Base-by-base conservation (phyloP, 1,140 invertebrate species). In the Aphidius ervi region DNA sequence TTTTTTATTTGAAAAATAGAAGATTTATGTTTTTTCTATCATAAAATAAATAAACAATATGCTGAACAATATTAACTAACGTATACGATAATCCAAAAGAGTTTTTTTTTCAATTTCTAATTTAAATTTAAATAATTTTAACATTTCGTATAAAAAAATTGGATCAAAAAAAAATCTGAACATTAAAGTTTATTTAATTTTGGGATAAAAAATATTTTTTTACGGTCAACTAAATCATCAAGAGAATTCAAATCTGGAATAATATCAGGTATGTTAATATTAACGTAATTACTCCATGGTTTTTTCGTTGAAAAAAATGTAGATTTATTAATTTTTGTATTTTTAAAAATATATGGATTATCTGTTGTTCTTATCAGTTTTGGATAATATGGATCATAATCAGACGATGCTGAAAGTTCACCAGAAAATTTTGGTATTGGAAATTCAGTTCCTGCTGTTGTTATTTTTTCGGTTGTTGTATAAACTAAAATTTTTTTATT, bases 381-480 rank as follows among this genome's bases (percentile, higher is more conserved):
- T 5, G 75, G 75, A 58, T 77, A 77, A 43, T 77, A 77, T 2
- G 75, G 75, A 66, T 77, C 75, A 8, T 70, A 56, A 20, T 74
- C 68, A 7, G 61, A 2, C 37, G 73, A 70, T n/a, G 65, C 40
- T 6, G 68, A 54, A 5, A 69, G 65, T 41, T 67, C 68, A n/a
- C 66, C 59, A 7, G 65, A 63, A 39, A 72, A 55, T 20, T 65
- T 62, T 39, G 67, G 56, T n/a, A 71, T 67, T 0, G 70, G 69
- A 49, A 72, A 59, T 46, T 74, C 73, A 3, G 70, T 71, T 46
- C 71, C 72, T 1, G 70, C 68, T 5, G 66, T 66, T 10, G 52
- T 59, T 31, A 40, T 50, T 10, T 52, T 49, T 5, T 43, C 10
- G 0, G 54, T 39, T 4, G 50, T 56, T 1, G 56, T 59, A 0